Percentiles rank a stretch among this genome's conserved stretches.
phyloP scores from a whole-genome alignment of 2,797 vertebrate genomes.

The Antrozous pallidus region DNA sequence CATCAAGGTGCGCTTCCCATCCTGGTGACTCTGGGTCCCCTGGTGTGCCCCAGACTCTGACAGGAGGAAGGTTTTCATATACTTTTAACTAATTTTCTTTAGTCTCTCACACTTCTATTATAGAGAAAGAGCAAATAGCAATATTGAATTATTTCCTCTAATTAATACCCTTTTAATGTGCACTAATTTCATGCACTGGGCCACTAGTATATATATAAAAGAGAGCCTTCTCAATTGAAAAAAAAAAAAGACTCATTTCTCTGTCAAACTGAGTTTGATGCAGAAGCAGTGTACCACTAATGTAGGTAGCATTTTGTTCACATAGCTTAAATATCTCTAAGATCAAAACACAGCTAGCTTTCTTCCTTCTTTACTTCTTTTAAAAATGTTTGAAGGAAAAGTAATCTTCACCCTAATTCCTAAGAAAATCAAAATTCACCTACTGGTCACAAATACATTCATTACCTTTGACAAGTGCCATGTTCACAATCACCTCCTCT shows the following conservation, averaged over 20 bases:
- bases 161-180: too few relatives aligned
- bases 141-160: too few relatives aligned
- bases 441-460: neutral
- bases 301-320: neutral
- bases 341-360: neutral
- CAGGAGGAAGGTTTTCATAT: too few relatives aligned
- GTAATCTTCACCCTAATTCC: neutral
- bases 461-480: neutral
- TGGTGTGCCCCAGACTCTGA: too few relatives aligned
- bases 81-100: too few relatives aligned
- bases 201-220: too few relatives aligned
- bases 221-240: too few relatives aligned
- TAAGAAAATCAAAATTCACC: neutral
- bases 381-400: neutral
- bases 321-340: neutral
- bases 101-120: too few relatives aligned
- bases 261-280: neutral
- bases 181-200: too few relatives aligned
- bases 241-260: neutral
- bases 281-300: neutral
- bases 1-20: too few relatives aligned
- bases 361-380: neutral
- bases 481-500: neutral
- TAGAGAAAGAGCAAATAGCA: too few relatives aligned
- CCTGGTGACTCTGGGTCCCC: too few relatives aligned